phyloP scores from a whole-genome alignment of 2,797 vertebrate species.

The Clarias pachynema region DNA sequence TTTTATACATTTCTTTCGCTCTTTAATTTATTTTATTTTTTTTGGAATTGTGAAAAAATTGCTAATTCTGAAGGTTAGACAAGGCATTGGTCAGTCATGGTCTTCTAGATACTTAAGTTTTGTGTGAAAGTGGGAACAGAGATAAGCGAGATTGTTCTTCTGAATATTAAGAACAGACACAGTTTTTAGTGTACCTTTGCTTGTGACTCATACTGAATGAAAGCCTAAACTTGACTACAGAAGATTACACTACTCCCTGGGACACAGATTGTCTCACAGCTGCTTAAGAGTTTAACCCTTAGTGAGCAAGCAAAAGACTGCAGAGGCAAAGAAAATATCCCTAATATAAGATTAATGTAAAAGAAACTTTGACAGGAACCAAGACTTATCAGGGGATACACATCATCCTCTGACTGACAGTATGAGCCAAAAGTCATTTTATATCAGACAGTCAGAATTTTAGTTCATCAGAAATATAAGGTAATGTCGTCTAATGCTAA shows the following conservation, averaged over 20 bases:
- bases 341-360: neutral
- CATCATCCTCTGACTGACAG: neutral
- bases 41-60: neutral
- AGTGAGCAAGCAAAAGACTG: neutral
- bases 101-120: neutral
- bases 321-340: neutral
- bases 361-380: slow-evolving; percentile 2
- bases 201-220: neutral
- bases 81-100: neutral
- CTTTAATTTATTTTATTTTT: too few relatives aligned
- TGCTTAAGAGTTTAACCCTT: neutral
- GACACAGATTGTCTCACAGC: neutral
- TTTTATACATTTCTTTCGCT: too few relatives aligned
- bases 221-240: neutral
- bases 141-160: neutral
- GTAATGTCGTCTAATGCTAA: neutral
- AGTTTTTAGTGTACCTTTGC: neutral
- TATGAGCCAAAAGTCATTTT: neutral
- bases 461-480: neutral
- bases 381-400: neutral
- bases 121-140: neutral
- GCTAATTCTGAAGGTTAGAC: neutral
- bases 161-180: neutral
- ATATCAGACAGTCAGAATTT: neutral
- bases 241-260: neutral